A percentile compares a stretch with the other conserved stretches of the same genome.
These are phyloP conservation scores for Drosophila anomalipes DNA, from an alignment of 2,888 invertebrate genomes.

Conservation along the genomic window DNA sequence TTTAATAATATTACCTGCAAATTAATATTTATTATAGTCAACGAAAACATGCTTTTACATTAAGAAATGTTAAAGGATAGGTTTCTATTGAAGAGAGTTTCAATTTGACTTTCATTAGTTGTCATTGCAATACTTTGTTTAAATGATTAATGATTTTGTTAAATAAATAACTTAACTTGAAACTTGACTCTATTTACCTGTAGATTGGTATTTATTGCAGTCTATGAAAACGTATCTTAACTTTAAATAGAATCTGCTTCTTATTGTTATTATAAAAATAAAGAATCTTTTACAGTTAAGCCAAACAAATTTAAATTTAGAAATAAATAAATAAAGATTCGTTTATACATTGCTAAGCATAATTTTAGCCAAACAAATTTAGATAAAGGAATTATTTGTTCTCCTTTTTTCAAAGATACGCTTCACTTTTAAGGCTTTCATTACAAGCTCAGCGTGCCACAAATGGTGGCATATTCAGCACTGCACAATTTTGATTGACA, in stretches of 20 bases:
- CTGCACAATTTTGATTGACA: constrained; percentile 59
- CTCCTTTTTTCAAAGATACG: background rate
- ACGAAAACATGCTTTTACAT: background rate
- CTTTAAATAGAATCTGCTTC: background rate
- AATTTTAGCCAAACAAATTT: background rate
- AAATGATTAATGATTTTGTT: background rate
- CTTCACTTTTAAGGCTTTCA: background rate
- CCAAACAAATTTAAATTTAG: background rate
- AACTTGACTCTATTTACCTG: background rate
- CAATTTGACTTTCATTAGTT: background rate
- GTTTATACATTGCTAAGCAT: background rate
- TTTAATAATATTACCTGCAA: background rate
- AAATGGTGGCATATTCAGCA: constrained; percentile 35
- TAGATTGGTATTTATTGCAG: background rate
- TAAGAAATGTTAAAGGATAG: background rate
- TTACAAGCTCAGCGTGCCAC: background rate
- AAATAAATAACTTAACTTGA: no score
- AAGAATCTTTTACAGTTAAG: background rate
- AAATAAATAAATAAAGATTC: background rate
- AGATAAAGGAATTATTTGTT: background rate
- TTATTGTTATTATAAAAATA: background rate
- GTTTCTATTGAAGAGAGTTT: background rate
- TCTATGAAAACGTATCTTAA: no score
- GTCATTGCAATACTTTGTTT: background rate
- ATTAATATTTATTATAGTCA: background rate